Evolutionary conservation across 2,113 vertebrate genomes (phyloP), one percentile per base, ranked within the genome.

Genomic region (Theristicus caerulescens): DNA sequence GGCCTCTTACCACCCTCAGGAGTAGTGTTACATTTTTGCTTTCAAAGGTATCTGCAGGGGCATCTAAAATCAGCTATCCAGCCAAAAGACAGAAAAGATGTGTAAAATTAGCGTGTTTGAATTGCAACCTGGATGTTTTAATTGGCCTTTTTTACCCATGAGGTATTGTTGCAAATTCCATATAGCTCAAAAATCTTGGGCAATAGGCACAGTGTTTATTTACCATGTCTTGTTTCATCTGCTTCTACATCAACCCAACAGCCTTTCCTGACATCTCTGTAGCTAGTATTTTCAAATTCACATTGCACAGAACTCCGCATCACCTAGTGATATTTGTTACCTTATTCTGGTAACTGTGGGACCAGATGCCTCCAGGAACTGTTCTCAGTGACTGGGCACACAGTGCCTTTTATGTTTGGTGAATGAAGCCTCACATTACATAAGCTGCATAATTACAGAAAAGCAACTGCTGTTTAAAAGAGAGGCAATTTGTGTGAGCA

Each of bases 331-430:
- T 44, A 52, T 25, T 47, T 72, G 36, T 12, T 47, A 34, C 47
- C 59, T 81, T 65, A 90, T 61, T 93, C 67, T 10, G 21, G 69
- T 80, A 82, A 77, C 66, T 61, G 49, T 51, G 42, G 81, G 72
- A 73, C 72, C 83, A 96, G 86, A 88, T 67, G 61, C 83, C 95
- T 90, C 51, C 88, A 84, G 59, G 76, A 94, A 59, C 20, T 34
- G 9, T 46, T 62, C 29, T 27, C 31, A 16, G 42, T 11, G 42
- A 26, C 22, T 3, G 40, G 46, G 29, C 32, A 59, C n/a, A 44
- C 13, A 8, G 31, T 26, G 47, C 24, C 40, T 76, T 74, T 51
- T 24, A 7, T 31, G 61, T 76, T 36, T 82, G 24, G 29, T 40
- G 69, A 89, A 62, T 11, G 64, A 49, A 92, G n/a, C 52, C 40